These are phyloP conservation scores for Ochotona princeps DNA, from an alignment of 2,113 vertebrate genomes.

Conservation along the genomic window DNA sequence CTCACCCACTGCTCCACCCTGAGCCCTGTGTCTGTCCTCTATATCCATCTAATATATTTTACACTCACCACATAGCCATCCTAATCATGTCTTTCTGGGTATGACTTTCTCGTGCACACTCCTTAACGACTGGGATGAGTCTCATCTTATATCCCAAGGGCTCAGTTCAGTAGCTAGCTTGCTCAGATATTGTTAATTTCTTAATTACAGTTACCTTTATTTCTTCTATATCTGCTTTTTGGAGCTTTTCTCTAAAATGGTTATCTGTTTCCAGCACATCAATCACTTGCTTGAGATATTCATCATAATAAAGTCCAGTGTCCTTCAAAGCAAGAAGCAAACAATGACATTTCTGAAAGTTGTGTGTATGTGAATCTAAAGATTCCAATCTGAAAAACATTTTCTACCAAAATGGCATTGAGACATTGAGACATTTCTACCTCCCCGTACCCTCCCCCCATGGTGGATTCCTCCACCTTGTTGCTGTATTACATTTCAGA, in stretches of 20 bases:
- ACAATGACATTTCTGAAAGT: slow-evolving; percentile 49
- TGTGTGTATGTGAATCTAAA: slow-evolving; percentile 47
- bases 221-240: slow-evolving; percentile 98
- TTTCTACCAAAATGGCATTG: slow-evolving; percentile 33
- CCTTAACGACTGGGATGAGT: not conserved
- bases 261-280: slow-evolving; percentile 98
- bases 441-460: too few relatives aligned
- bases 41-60: not conserved
- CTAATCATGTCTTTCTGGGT: not conserved
- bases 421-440: not conserved
- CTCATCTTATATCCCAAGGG: not conserved
- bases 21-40: not conserved
- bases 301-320: slow-evolving; percentile 98
- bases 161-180: not conserved
- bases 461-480: too few relatives aligned
- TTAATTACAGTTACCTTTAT: slow-evolving; percentile 91
- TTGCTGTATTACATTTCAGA: too few relatives aligned
- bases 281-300: slow-evolving; percentile 98
- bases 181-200: slow-evolving; percentile 23
- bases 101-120: not conserved
- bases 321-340: slow-evolving; percentile 88
- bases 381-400: slow-evolving; percentile 39
- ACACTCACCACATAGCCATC: not conserved
- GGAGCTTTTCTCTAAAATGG: slow-evolving; percentile 98
- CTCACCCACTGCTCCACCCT: not conserved